phyloP scores from a whole-genome alignment of 2,797 vertebrate species.

The Crenichthys baileyi region DNA sequence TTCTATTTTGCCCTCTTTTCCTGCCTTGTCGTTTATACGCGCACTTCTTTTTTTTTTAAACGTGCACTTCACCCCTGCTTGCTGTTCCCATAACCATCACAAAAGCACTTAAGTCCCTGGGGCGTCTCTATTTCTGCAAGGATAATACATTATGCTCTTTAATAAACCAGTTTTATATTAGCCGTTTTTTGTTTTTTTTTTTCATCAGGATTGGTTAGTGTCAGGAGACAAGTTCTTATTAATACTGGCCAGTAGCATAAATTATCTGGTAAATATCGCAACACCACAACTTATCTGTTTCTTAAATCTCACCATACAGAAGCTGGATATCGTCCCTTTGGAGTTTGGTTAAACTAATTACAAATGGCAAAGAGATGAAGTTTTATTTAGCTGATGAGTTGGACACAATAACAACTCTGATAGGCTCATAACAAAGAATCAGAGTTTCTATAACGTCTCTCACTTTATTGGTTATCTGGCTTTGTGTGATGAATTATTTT shows the following conservation, averaged over 20 bases:
- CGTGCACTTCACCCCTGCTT: neutral
- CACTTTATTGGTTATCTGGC: neutral
- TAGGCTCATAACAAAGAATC: neutral
- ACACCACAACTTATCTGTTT: neutral
- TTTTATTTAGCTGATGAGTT: neutral
- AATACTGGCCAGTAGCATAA: neutral
- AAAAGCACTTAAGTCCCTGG: neutral
- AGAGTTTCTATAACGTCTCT: too few species aligned
- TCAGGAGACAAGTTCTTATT: neutral
- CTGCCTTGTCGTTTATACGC: conserved; percentile 35
- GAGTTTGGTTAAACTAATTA: neutral
- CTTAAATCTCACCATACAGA: neutral
- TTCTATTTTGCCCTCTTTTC: conserved; percentile 66
- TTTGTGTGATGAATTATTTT: neutral
- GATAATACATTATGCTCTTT: neutral
- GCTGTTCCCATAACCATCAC: conserved; percentile 16
- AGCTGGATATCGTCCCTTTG: neutral
- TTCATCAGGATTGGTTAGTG: neutral
- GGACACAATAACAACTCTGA: neutral
- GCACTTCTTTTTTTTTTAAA: conserved; percentile 18
- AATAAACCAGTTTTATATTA: neutral
- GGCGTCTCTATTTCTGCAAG: neutral
- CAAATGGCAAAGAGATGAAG: neutral
- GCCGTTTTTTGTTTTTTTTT: neutral
- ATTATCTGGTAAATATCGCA: neutral